Base-by-base conservation (phyloP, 2,113 vertebrate genomes). In the Taurulus bubalis region DNA sequence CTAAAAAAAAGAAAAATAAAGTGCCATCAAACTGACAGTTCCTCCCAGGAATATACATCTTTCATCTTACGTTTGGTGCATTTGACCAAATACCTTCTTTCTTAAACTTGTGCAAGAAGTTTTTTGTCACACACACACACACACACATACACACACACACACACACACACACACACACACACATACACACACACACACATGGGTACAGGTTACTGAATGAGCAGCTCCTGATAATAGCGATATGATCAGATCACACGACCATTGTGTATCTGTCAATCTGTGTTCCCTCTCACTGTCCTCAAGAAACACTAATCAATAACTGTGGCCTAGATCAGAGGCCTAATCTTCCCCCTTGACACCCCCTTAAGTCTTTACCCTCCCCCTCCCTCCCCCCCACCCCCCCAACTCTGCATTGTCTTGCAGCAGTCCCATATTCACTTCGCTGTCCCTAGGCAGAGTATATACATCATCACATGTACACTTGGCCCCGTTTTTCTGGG, bases 271-370 rank as follows among this genome's bases (percentile, higher is more conserved):
- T 94, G 95, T 95, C 95, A 95, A 94, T 94, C 89, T 83, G 79
- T 40, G 88, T 94, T 93, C 79, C 89, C 79, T 92, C 91, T 92
- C 77, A 84, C 80, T 87, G 86, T 93, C 88, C 80, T 86, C 79
- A 16, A 73, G 88, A 66, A 85, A 85, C 93, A 93, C 87, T 88
- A 94, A 96, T 96, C 95, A 94, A 95, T 96, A 96, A 90, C 80
- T 70, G 89, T 95, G 94, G 87, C 94, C 95, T 95, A 95, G 87
- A 93, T 95, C 93, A 90, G 84, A 90, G 67, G 75, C 84, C 87
- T 92, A 93, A 94, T 94, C 91, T 87, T 70, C 86, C 77, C 83
- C 62, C 63, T 73, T 42, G 32, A 73, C 56, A 36, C 66, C 79
- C 73, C 90, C 82, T 77, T 42, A 86, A 80, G 75, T 85, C 79